phyloP scores from a whole-genome alignment of 1,140 invertebrate genomes.

The Nomia melanderi region DNA sequence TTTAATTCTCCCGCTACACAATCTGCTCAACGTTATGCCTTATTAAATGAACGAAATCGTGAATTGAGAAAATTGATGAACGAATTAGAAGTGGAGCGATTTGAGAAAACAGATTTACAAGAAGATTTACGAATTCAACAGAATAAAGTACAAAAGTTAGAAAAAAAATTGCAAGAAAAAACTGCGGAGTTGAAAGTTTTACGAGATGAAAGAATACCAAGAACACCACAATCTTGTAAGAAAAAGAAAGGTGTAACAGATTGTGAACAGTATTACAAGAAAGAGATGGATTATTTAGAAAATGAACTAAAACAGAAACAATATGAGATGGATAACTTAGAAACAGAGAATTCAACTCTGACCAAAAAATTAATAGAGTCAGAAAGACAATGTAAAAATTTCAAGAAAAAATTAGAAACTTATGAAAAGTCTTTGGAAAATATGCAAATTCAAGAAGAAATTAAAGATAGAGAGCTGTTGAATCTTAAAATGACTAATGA shows the following conservation, averaged over 20 bases:
- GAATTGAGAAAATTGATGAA: conserved; percentile 70
- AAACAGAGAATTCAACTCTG: conserved; percentile 69
- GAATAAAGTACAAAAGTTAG: conserved; percentile 69
- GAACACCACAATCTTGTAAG: conserved; percentile 66
- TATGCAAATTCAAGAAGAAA: conserved; percentile 65
- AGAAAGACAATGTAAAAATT: conserved; percentile 51
- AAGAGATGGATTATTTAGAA: conserved; percentile 72
- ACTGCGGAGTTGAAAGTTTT: conserved; percentile 67
- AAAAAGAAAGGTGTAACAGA: conserved; percentile 45
- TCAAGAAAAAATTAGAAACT: conserved; percentile 66
- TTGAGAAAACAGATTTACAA: conserved; percentile 74
- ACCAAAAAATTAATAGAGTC: conserved; percentile 55
- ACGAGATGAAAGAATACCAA: conserved; percentile 51
- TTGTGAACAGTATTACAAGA: conserved; percentile 65
- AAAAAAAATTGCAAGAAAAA: conserved; percentile 69
- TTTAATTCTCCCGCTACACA: conserved; percentile 73
- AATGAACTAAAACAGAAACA: conserved; percentile 64
- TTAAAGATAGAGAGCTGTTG: conserved; percentile 72
- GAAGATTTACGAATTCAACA: conserved; percentile 73
- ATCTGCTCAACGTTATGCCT: conserved; percentile 68
- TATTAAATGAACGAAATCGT: conserved; percentile 69
- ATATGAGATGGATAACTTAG: conserved; percentile 63
- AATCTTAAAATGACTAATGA: conserved; percentile 73
- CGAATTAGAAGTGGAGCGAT: conserved; percentile 72
- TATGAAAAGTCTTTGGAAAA: conserved; percentile 67